phyloP scores from a whole-genome alignment of 2,113 vertebrate species.

The Oncorhynchus mykiss region DNA sequence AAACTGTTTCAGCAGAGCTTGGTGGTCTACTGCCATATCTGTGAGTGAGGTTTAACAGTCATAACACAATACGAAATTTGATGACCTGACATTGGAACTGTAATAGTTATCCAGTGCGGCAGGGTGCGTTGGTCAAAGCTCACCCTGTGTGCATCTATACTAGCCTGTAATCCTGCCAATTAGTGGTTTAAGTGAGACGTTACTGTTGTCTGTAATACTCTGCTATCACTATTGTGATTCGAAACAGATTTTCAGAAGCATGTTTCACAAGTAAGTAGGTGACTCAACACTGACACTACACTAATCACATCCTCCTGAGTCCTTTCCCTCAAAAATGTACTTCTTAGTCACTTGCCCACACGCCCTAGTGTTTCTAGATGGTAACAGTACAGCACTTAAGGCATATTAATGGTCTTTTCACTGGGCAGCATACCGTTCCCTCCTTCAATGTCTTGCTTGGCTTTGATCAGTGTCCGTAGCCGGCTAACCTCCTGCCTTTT shows the following conservation, averaged over 20 bases:
- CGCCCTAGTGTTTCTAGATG: no score
- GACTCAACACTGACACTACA: background rate
- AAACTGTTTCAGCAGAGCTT: constrained; percentile 92
- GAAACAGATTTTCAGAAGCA: background rate
- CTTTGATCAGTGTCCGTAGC: constrained; percentile 92
- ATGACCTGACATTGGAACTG: background rate
- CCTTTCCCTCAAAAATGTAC: background rate
- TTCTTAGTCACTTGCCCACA: background rate
- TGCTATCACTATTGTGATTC: background rate
- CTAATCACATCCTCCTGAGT: background rate
- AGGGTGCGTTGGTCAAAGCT: background rate
- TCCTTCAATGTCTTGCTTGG: constrained; percentile 90
- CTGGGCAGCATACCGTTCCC: constrained; percentile 72
- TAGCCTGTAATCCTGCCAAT: background rate
- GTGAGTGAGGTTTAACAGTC: background rate
- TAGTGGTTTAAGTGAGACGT: background rate
- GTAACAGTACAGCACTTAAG: no score
- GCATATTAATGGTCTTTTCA: background rate
- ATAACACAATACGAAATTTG: background rate
- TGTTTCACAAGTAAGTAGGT: background rate
- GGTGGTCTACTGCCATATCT: constrained; percentile 85
- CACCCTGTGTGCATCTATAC: background rate
- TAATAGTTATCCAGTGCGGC: background rate
- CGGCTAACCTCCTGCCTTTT: constrained; percentile 95
- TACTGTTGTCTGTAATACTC: background rate